phyloP scores from a whole-genome alignment of 2,888 invertebrate species.

The Agapostemon virescens region DNA sequence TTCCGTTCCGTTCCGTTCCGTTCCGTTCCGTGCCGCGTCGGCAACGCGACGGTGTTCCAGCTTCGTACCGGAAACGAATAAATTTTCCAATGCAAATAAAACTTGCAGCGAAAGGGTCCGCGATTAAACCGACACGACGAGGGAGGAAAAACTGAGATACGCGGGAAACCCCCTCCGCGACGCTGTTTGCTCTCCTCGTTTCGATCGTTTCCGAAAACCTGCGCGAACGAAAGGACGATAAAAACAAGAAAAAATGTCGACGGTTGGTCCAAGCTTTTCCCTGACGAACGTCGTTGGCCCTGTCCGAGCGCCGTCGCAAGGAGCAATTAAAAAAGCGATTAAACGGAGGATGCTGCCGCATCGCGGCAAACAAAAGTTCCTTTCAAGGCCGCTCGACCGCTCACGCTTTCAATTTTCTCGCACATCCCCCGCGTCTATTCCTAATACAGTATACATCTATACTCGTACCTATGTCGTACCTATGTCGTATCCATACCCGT shows the following conservation, averaged over 20 bases:
- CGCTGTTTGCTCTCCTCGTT: slow-evolving; percentile 47
- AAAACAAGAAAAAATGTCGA: background rate
- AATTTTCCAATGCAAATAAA: slow-evolving; percentile 71
- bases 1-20: too few species aligned
- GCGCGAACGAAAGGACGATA: slow-evolving; percentile 19
- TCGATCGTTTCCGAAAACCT: slow-evolving; percentile 16
- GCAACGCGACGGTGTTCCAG: slow-evolving; percentile 17
- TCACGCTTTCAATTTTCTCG: slow-evolving; percentile 35
- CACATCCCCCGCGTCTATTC: background rate
- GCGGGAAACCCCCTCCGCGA: slow-evolving; percentile 32
- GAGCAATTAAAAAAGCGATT: slow-evolving; percentile 66
- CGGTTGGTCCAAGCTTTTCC: background rate
- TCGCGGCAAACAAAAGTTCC: slow-evolving; percentile 32
- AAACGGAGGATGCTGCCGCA: slow-evolving; percentile 45
- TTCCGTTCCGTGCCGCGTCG: too few species aligned
- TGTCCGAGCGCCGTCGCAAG: slow-evolving; percentile 36
- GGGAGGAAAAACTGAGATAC: slow-evolving; percentile 44
- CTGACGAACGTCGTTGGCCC: slow-evolving; percentile 24
- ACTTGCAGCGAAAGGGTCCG: slow-evolving; percentile 48
- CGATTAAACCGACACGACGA: slow-evolving; percentile 55
- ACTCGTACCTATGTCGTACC: too few species aligned
- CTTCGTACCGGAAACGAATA: slow-evolving; percentile 63
- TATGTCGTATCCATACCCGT: too few species aligned
- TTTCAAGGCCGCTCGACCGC: slow-evolving; percentile 30
- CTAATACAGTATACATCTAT: too few species aligned